Base-by-base conservation (phyloP, 2,797 vertebrate genomes). In the Mycteria americana region DNA sequence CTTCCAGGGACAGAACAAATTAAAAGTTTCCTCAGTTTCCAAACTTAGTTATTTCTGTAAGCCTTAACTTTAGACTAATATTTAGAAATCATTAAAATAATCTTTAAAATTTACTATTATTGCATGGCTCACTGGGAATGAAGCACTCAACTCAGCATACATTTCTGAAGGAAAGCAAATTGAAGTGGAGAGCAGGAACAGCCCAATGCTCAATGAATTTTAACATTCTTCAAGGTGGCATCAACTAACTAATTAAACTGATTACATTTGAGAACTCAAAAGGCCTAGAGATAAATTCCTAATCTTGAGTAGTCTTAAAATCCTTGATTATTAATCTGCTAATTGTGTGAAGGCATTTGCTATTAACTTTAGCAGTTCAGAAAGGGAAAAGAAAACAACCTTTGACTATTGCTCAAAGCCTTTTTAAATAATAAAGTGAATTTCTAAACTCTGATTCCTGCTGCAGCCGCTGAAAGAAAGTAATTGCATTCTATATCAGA, bases 161-260 rank as follows among this genome's bases (percentile, higher is more conserved):
- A 53, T 75, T 88, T 93, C 70, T 85, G 39, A 92, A 74, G 25
- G 57, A 83, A 92, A 83, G 53, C 7, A 88, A 90, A 96, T 64
- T 88, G 87, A 92, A 92, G 60, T 43, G 31, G 48, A 92, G 69
- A 89, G n/a, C 28, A 90, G 75, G 46, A 88, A 72, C 14, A 91
- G 60, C 46, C 63, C 80, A 92, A 3, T 75, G 65, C 67, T 92
- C 57, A 77, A 54, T 88, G 81, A 89, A 93, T 97, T 94, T 73
- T 84, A 93, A 95, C 70, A 95, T 93, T 91, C 69, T 93, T 96
- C 88, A 90, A 97, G 89, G 83, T 93, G 84, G 83, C 53, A 92
- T 91, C 88, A 90, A 91, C 87, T 88, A 95, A 93, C 89, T 97
- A 97, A 95, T 97, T 95, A 96, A 96, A 95, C 62, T 88, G 84